These are phyloP conservation scores for Melanchra persicariae DNA, from an alignment of 2,888 invertebrate genomes.

Conservation along the genomic window DNA sequence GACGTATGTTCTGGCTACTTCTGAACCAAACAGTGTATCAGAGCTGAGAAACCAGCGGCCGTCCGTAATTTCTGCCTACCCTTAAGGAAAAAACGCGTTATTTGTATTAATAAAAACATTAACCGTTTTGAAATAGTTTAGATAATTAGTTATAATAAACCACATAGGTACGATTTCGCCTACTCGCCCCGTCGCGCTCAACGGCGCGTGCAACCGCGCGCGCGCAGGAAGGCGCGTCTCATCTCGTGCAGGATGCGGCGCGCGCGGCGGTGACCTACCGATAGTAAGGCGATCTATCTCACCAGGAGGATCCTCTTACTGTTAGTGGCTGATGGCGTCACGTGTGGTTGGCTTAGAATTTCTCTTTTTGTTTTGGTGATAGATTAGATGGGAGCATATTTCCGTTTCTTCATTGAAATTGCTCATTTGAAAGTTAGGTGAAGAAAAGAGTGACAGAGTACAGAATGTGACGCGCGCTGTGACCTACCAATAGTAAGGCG, in stretches of 20 bases:
- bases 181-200: conserved; percentile 84
- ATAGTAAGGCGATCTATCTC: conserved; percentile 68
- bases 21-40: not conserved
- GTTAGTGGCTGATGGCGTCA: conserved; percentile 72
- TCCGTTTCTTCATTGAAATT: not conserved
- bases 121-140: not conserved
- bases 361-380: conserved; percentile 24
- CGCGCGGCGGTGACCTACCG: conserved; percentile 72
- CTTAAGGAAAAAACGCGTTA: not conserved
- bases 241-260: conserved; percentile 90
- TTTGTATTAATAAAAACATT: not conserved
- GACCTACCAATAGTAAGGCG: too few species aligned
- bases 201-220: conserved; percentile 89
- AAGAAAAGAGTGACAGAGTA: too few species aligned
- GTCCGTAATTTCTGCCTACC: not conserved
- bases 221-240: conserved; percentile 89
- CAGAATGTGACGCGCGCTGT: too few species aligned
- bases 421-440: not conserved
- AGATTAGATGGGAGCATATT: conserved; percentile 11
- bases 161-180: conserved; percentile 13
- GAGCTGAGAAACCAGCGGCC: not conserved
- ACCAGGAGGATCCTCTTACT: conserved; percentile 79
- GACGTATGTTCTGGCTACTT: too few species aligned
- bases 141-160: not conserved
- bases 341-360: conserved; percentile 57